Percentiles rank a stretch among this genome's conserved stretches.
phyloP scores from a whole-genome alignment of 2,113 vertebrate species.

The Suricata suricatta region DNA sequence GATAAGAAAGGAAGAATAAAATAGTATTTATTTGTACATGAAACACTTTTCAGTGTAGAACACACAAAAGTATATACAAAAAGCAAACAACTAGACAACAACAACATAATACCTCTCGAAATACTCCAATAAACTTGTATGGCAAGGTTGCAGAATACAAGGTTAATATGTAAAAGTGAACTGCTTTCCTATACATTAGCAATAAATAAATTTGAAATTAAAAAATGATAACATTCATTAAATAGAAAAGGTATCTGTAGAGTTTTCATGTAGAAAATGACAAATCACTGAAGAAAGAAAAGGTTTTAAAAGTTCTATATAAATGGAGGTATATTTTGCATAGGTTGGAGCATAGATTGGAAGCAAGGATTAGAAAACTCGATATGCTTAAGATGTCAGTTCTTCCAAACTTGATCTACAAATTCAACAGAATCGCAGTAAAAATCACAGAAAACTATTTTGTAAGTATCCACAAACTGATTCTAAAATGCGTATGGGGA shows the following conservation, averaged over 20 bases:
- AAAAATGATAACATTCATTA: not conserved
- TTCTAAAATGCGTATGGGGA: not conserved
- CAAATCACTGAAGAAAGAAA: not conserved
- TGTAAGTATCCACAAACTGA: not conserved
- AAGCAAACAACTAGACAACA: not conserved
- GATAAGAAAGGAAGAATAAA: not conserved
- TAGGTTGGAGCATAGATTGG: not conserved
- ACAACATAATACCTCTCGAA: not conserved
- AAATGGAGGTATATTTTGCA: not conserved
- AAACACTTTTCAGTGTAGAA: not conserved
- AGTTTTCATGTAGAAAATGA: not conserved
- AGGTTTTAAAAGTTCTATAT: not conserved
- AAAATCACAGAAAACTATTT: not conserved
- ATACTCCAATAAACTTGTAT: not conserved
- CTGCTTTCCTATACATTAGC: not conserved
- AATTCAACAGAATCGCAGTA: not conserved
- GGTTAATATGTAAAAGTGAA: not conserved
- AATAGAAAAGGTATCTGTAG: not conserved
- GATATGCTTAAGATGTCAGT: not conserved
- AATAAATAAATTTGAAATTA: not conserved
- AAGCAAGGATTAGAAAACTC: not conserved
- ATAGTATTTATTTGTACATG: not conserved
- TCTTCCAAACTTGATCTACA: not conserved
- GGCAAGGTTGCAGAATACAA: not conserved
- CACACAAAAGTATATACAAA: not conserved